Evolutionary conservation across 2,797 vertebrate genomes (phyloP).

Genomic region (Alcedo atthis): DNA sequence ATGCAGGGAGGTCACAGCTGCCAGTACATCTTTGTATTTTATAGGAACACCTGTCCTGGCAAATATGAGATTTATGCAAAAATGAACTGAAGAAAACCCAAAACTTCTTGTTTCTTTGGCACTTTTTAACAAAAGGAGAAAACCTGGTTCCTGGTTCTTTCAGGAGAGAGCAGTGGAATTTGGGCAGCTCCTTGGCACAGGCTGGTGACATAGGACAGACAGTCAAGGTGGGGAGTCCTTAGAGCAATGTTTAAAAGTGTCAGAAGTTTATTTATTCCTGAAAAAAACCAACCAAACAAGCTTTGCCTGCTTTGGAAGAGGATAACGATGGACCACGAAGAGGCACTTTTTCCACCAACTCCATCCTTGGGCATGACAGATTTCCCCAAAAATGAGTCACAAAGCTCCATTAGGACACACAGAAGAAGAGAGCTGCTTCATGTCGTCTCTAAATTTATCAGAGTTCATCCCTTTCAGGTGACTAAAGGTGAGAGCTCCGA

Average conservation of each 20-base stretch:
- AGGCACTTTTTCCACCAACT: not conserved
- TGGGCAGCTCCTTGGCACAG: not conserved
- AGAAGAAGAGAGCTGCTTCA: not conserved
- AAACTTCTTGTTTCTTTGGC: not conserved
- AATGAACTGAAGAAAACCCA: not conserved
- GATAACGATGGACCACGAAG: rapidly evolving
- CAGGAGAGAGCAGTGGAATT: not conserved
- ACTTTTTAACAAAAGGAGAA: not conserved
- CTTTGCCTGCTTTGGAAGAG: not conserved
- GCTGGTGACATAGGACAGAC: not conserved
- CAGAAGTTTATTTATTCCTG: not conserved
- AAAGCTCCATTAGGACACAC: not conserved
- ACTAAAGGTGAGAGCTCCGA: not conserved
- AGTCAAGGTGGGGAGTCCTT: not conserved
- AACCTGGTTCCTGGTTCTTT: not conserved
- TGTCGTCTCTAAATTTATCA: not conserved
- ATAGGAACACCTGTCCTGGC: not conserved
- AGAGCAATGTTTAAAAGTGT: not conserved
- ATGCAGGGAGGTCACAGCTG: not conserved
- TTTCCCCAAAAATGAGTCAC: not conserved
- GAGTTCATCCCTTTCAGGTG: not conserved
- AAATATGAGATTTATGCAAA: not conserved
- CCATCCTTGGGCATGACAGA: not conserved
- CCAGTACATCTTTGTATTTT: not conserved
- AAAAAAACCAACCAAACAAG: not conserved